Evolutionary conservation across 2,113 vertebrate genomes (phyloP), one percentile per base, ranked within the genome.

Genomic region (Pristiophorus japonicus): DNA sequence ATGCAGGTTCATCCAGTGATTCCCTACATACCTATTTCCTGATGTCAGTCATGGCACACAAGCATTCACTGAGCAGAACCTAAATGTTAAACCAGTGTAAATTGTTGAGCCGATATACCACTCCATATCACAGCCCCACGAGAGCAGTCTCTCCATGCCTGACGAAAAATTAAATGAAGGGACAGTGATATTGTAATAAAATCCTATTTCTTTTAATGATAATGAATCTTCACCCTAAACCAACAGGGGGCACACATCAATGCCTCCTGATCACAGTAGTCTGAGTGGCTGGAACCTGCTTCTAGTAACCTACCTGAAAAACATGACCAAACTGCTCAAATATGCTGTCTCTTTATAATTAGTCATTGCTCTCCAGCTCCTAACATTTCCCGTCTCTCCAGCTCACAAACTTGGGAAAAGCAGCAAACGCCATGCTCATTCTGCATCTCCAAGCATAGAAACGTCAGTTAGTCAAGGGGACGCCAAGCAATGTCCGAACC

Each of bases 321-420:
- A 91, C n/a, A n/a, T 55, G 30, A 63, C 38, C 18, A 34, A 73
- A 47, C n/a, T 93, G 59, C 45, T 66, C 42, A 62, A 88, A 38
- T n/a, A 22, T 22, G 42, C 90, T 94, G 27, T 63, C 62, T 75
- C 12, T 93, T 90, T 55, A n/a, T 78, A 70, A 47, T 65, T 27
- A 38, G 20, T 96, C 27, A 8, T 10, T 0, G 0, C 12, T 63
- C 92, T 47, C 73, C 42, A 70, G 24, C 38, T 90, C 87, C 87
- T 94, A 70, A 70, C 42, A 94, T 51, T 66, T 93, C 96, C 95
- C 3, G 96, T n/a, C 16, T 70, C 93, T 96, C 30, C 22, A 96
- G 84, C 97, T 98, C 98, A 96, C 95, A 98, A 98, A 75, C 96
- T 95, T 78, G 95, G 78, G 94, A 97, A 94, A 95, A 84, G 12